phyloP scores from a whole-genome alignment of 2,797 vertebrate genomes.

The Champsocephalus gunnari region DNA sequence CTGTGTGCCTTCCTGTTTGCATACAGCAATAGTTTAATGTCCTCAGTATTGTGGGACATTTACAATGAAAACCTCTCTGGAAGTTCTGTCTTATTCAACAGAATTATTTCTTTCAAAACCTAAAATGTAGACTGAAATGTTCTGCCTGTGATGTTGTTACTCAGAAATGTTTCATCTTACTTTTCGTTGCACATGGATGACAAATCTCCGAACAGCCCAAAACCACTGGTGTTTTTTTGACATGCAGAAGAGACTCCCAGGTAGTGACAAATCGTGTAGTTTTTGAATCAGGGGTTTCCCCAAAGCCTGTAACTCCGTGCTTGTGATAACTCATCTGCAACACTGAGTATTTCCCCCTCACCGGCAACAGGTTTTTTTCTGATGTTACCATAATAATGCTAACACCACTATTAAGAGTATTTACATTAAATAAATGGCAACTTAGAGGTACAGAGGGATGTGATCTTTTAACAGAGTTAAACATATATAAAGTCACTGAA shows the following conservation, averaged over 20 bases:
- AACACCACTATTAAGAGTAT: neutral
- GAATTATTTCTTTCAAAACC: constrained; percentile 21
- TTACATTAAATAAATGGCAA: too few relatives aligned
- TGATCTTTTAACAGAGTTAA: too few relatives aligned
- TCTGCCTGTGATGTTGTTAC: constrained; percentile 16
- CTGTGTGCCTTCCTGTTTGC: neutral
- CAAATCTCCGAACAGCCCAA: constrained; percentile 26
- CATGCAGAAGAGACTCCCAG: constrained; percentile 18
- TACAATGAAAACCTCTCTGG: constrained; percentile 11
- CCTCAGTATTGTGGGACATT: constrained; percentile 29
- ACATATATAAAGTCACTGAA: too few relatives aligned
- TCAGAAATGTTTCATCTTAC: constrained; percentile 22
- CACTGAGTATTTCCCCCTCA: constrained; percentile 40
- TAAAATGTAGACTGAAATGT: constrained; percentile 33
- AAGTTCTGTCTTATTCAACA: constrained; percentile 28
- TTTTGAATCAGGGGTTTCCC: constrained; percentile 55
- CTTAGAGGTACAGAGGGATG: neutral
- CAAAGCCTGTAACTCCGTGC: constrained; percentile 20
- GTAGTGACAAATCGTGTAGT: constrained; percentile 35
- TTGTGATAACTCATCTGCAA: constrained; percentile 54
- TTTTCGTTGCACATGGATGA: constrained; percentile 16
- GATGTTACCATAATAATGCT: constrained; percentile 22
- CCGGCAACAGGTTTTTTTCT: constrained; percentile 31
- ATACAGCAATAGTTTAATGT: constrained; percentile 8
- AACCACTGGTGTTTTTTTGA: constrained; percentile 31